A percentile compares a stretch with the other conserved stretches of the same genome.
phyloP scores from a whole-genome alignment of 2,888 invertebrate species.

The Cephus rjabovi region DNA sequence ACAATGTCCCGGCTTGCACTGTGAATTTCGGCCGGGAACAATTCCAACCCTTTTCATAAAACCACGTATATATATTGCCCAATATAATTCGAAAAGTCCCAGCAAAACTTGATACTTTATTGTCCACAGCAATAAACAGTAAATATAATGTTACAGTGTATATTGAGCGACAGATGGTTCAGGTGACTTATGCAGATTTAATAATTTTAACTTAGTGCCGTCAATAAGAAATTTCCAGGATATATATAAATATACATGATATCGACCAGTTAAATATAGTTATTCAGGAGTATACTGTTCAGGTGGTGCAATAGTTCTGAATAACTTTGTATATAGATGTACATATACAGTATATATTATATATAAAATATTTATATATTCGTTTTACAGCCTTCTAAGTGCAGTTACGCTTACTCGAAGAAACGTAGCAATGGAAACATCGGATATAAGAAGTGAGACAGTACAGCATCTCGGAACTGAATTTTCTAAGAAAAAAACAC shows the following conservation, averaged over 20 bases:
- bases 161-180: neutral
- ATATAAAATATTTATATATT: neutral
- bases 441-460: neutral
- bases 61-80: neutral
- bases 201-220: too few relatives aligned
- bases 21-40: neutral
- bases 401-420: neutral
- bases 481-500: constrained; percentile 29
- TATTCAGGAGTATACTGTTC: too few relatives aligned
- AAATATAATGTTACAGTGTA: neutral
- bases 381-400: neutral
- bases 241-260: too few relatives aligned
- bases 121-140: neutral
- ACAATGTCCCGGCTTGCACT: neutral
- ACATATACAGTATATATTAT: neutral
- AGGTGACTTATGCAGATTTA: too few relatives aligned
- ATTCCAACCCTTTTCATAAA: neutral
- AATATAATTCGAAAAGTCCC: neutral
- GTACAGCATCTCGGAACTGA: neutral
- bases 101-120: neutral
- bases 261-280: too few relatives aligned
- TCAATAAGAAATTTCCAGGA: too few relatives aligned
- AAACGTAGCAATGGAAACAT: neutral
- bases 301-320: too few relatives aligned
- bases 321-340: neutral